These are phyloP conservation scores for Caretta caretta DNA, from an alignment of 2,113 vertebrate species.

Conservation along the genomic window DNA sequence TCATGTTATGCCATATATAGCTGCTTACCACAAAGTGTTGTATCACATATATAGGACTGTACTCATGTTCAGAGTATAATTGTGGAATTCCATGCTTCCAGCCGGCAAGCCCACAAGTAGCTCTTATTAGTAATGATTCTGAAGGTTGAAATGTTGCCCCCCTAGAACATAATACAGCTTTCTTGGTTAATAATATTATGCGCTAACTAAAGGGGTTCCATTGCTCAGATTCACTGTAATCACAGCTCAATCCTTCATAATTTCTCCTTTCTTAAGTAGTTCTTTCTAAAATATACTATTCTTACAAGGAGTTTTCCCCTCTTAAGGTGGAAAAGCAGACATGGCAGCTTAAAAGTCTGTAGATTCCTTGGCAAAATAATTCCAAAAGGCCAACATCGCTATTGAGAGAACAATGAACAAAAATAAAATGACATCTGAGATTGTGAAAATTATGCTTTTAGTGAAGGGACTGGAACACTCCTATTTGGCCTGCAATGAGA, in stretches of 20 bases:
- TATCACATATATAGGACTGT: constrained; percentile 67
- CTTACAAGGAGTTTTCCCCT: background rate
- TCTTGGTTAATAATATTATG: constrained; percentile 3
- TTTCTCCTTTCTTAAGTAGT: background rate
- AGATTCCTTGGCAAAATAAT: background rate
- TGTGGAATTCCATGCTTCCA: constrained; percentile 73
- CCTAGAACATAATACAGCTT: background rate
- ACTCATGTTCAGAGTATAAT: constrained; percentile 68
- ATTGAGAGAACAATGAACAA: background rate
- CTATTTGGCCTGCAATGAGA: background rate
- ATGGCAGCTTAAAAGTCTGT: background rate
- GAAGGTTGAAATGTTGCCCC: constrained; percentile 47
- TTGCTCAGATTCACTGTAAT: constrained; percentile 24
- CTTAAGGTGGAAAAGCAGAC: background rate
- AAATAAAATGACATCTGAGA: background rate
- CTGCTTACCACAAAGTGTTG: constrained; percentile 64
- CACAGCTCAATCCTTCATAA: constrained; percentile 3
- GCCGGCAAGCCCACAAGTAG: constrained; percentile 68
- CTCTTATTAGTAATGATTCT: constrained; percentile 49
- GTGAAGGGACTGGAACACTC: background rate
- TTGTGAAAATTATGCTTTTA: background rate
- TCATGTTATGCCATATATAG: constrained; percentile 67
- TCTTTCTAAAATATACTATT: background rate
- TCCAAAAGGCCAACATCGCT: background rate
- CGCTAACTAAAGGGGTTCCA: constrained; percentile 4